Evolutionary conservation across 2,113 vertebrate species (phyloP), one percentile per base, ranked within the genome.

Genomic region (Zeus faber): DNA sequence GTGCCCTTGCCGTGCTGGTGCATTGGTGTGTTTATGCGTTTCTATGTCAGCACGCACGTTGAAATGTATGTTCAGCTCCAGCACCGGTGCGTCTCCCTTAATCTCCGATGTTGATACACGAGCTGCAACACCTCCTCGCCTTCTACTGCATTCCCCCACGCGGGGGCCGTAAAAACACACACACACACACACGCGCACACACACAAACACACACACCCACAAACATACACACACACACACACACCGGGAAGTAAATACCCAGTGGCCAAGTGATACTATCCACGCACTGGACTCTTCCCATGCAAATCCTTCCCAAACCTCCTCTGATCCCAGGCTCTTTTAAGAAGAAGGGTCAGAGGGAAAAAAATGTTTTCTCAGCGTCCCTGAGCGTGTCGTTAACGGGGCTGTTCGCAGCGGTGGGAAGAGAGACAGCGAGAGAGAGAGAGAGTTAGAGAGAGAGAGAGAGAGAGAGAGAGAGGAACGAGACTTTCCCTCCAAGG

Each of bases 71-170:
- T n/a, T n/a, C n/a, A n/a, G n/a, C n/a, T n/a, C n/a, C n/a, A n/a
- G n/a, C n/a, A n/a, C n/a, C n/a, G n/a, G n/a, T n/a, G n/a, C n/a
- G n/a, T n/a, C n/a, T n/a, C n/a, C n/a, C n/a, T n/a, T n/a, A n/a
- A n/a, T n/a, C n/a, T n/a, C n/a, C n/a, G n/a, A n/a, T n/a, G n/a
- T n/a, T n/a, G n/a, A n/a, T n/a, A n/a, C n/a, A n/a, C n/a, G n/a
- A n/a, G n/a, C n/a, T n/a, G 58, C 65, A 62, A 64, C 48, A 48
- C 33, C 17, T 59, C 29, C 49, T 23, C 54, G 37, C 26, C 33
- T 46, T 77, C 81, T 76, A 81, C 56, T 76, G 76, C 74, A 66
- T 80, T 83, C 76, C 72, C 72, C 66, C 79, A 81, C 64, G 55
- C 56, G 70, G 58, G 68, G 57, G 59, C 53, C 64, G 49, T 77